Evolutionary conservation across 2,113 vertebrate species (phyloP), one percentile per base, ranked within the genome.

Genomic region (Clarias magur): DNA sequence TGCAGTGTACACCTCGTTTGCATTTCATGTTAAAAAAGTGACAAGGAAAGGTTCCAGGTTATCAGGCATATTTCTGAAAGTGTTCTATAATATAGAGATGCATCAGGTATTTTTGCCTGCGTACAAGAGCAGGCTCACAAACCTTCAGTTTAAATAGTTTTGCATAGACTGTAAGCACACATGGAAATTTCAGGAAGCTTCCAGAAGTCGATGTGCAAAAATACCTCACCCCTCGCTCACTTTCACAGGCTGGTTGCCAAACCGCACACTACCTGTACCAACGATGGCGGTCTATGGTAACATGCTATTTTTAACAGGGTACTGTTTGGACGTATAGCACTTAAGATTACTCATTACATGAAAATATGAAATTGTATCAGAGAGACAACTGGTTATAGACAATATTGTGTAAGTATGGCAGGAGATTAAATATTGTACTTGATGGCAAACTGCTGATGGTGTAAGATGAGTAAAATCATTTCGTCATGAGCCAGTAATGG

Each of bases 111-210:
- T 80, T 80, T 62, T 38, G 17, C 34, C 57, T 3, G 23, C 56
- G 11, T 59, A 5, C 19, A 4, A 17, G 34, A 65, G 53, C 1
- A 38, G 57, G 12, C 4, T 80, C 15, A 16, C 16, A 65, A 21
- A 38, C 1, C 15, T 63, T 23, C 11, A 25, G 38, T 11, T 30
- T 11, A 54, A 59, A 59, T 15, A 15, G 62, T 70, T 86, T 82
- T 86, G 65, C 85, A 73, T 82, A 53, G 56, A 17, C 23, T 30
- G 1, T 23, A 82, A 82, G 59, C 54, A 38, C 48, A 57, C 38
- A 70, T 1, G 63, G 19, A 34, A 78, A 86, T 30, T 23, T 65
- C 63, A n/a, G 34, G 68, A 73, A 9, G 68, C 19, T 84, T 84
- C 56, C 76, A 80, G 6, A 48, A 48, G 56, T 84, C 17, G 27